Percentiles rank a stretch among this genome's conserved stretches.
Evolutionary conservation across 2,888 invertebrate genomes (phyloP).

Genomic region (Calameuta pallipes): DNA sequence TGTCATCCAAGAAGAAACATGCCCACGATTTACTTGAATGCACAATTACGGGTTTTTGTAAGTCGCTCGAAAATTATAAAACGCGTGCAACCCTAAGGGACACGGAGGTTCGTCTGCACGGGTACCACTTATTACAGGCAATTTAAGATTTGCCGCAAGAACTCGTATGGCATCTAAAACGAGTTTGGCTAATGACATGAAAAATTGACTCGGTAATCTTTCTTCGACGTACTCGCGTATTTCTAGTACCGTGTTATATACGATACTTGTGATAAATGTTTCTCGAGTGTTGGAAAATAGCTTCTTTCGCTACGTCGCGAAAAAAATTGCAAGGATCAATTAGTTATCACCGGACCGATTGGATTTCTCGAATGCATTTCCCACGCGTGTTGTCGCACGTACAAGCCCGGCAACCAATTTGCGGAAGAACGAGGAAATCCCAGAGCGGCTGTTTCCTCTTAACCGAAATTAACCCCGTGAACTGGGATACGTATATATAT

Average conservation of each 20-base stretch:
- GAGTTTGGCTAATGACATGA: neutral
- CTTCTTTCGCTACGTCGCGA: neutral
- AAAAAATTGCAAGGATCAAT: neutral
- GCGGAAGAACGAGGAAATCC: slow-evolving; percentile 39
- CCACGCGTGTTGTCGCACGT: slow-evolving; percentile 53
- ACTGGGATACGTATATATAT: neutral
- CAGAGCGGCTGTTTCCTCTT: slow-evolving; percentile 55
- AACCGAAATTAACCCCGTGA: slow-evolving; percentile 52
- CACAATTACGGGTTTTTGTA: slow-evolving; percentile 19
- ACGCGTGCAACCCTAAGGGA: neutral
- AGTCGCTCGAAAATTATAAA: neutral
- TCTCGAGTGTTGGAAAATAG: neutral
- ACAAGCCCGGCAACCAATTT: slow-evolving; percentile 42
- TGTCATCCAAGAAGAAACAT: slow-evolving; percentile 32
- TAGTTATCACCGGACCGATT: slow-evolving; percentile 25
- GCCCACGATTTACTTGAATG: slow-evolving; percentile 31
- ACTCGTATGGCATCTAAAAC: neutral
- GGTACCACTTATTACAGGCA: neutral
- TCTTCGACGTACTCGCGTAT: neutral
- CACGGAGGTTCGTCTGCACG: neutral
- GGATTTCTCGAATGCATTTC: slow-evolving; percentile 55
- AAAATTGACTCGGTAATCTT: neutral
- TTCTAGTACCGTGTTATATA: neutral
- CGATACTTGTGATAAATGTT: neutral
- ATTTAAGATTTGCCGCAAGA: neutral